phyloP scores from a whole-genome alignment of 1,140 invertebrate genomes.

The Gryllus bimaculatus region DNA sequence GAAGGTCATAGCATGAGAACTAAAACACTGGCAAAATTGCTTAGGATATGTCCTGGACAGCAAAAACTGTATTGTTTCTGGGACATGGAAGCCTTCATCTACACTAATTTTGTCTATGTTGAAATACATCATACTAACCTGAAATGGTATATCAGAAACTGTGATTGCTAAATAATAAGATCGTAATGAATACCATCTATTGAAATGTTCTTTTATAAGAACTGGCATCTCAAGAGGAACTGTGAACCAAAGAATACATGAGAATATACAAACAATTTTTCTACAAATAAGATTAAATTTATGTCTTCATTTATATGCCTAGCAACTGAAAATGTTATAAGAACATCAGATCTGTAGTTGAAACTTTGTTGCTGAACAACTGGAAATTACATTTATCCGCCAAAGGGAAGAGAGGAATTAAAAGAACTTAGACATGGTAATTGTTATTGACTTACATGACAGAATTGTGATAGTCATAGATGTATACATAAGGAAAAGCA shows the following conservation, averaged over 20 bases:
- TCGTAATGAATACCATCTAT: slow-evolving; percentile 93
- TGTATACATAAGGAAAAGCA: slow-evolving; percentile 97
- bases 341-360: background rate
- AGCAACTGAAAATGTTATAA: background rate
- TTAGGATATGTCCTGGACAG: too few species aligned
- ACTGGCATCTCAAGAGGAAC: slow-evolving; percentile 94
- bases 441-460: slow-evolving; percentile 63
- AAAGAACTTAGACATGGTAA: background rate
- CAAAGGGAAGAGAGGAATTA: background rate
- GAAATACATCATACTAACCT: slow-evolving; percentile 47
- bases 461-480: slow-evolving; percentile 96
- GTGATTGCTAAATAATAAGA: slow-evolving; percentile 95
- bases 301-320: too few species aligned
- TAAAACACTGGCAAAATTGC: too few species aligned
- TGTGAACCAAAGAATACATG: slow-evolving; percentile 37
- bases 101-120: background rate
- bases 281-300: too few species aligned
- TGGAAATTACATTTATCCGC: background rate
- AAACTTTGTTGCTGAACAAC: background rate
- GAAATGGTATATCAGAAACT: slow-evolving; percentile 91
- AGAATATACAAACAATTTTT: too few species aligned
- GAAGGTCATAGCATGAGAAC: too few species aligned
- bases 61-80: too few species aligned
- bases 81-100: too few species aligned
- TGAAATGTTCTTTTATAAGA: slow-evolving; percentile 89